phyloP scores from a whole-genome alignment of 2,113 vertebrate genomes.

The Mastomys natalensis region DNA sequence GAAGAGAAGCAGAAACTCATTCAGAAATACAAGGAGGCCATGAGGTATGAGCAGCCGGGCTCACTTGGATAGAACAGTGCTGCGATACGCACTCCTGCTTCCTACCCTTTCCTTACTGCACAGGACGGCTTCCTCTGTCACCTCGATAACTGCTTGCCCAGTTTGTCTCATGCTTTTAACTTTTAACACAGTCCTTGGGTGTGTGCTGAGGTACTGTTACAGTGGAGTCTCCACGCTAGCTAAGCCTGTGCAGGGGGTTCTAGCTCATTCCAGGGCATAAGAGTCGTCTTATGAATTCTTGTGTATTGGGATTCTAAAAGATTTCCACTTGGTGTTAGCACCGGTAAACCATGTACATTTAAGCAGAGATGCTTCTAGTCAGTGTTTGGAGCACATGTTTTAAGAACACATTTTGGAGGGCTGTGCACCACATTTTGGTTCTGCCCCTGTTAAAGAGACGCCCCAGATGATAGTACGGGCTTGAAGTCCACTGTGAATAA shows the following conservation, averaged over 20 bases:
- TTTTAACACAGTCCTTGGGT: background rate
- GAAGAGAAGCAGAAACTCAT: constrained; percentile 99
- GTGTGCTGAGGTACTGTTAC: background rate
- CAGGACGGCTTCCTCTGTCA: background rate
- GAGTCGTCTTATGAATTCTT: background rate
- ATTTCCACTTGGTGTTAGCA: background rate
- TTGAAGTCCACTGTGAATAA: constrained; percentile 78
- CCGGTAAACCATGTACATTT: background rate
- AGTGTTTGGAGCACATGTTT: background rate
- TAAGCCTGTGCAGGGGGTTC: background rate
- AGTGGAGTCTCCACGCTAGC: background rate
- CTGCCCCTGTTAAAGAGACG: constrained; percentile 14
- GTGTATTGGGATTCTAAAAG: constrained; percentile 32
- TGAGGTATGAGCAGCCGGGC: constrained; percentile 93
- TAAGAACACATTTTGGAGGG: constrained; percentile 13
- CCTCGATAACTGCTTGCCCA: background rate
- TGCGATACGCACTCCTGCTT: constrained; percentile 63
- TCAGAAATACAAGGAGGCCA: constrained; percentile 99
- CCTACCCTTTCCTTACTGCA: constrained; percentile 48
- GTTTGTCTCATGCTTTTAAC: background rate
- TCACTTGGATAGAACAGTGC: constrained; percentile 64
- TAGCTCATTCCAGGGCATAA: background rate
- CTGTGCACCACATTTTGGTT: background rate
- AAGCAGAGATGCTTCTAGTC: background rate
- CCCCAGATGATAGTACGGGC: background rate